Evolutionary conservation across 2,888 invertebrate species (phyloP).

Genomic region (Scelioninae gen. 1): DNA sequence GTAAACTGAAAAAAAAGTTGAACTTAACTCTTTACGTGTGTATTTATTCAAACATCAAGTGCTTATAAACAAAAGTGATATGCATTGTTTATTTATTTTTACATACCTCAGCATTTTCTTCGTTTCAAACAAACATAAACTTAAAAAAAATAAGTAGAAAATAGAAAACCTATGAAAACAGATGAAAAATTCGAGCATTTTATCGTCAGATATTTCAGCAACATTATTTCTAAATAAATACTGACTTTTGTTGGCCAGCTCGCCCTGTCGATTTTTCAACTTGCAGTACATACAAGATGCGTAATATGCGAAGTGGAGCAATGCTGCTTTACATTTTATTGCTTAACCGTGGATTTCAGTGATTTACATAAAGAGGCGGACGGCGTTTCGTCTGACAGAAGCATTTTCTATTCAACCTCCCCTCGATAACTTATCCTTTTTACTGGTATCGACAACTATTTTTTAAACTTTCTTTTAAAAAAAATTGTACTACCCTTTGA

Average conservation of each 20-base stretch:
- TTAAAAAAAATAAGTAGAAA: neutral
- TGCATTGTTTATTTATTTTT: too few relatives aligned
- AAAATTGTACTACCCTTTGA: too few relatives aligned
- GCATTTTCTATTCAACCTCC: slow-evolving; percentile 60
- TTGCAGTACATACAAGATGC: slow-evolving; percentile 35
- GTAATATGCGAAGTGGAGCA: slow-evolving; percentile 44
- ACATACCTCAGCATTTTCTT: too few relatives aligned
- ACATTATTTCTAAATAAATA: slow-evolving; percentile 26
- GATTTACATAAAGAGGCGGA: slow-evolving; percentile 78
- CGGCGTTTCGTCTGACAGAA: slow-evolving; percentile 55
- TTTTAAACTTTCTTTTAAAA: too few relatives aligned
- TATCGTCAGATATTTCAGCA: slow-evolving; percentile 10
- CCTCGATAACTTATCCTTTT: slow-evolving; percentile 29
- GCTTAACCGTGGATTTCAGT: slow-evolving; percentile 76
- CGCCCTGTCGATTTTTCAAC: slow-evolving; percentile 12
- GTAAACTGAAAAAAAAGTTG: too few relatives aligned
- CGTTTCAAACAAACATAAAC: too few relatives aligned
- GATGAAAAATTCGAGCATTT: neutral
- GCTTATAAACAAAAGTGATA: too few relatives aligned
- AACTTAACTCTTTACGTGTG: too few relatives aligned
- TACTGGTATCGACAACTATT: slow-evolving; percentile 14
- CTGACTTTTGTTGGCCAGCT: slow-evolving; percentile 5
- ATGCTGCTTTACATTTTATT: slow-evolving; percentile 81
- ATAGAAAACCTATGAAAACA: neutral
- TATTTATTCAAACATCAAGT: too few relatives aligned